A percentile compares a stretch with the other conserved stretches of the same genome.
Conservation (phyloP, 92 coral and sea anemone species). For the Parazoanthus swiftii region DNA sequence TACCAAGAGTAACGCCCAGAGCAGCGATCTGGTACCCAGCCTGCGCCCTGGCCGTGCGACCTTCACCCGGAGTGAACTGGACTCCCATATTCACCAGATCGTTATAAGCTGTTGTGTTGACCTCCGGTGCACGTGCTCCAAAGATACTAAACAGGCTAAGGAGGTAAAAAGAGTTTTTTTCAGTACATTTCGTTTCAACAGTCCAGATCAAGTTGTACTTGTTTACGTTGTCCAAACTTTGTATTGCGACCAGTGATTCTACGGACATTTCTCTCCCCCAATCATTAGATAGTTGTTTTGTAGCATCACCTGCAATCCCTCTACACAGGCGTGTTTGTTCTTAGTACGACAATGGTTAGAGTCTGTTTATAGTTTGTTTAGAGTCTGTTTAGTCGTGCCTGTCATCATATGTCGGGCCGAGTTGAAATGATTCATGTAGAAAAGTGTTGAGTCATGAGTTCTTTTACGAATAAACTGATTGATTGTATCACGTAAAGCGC, state of each 20-base stretch:
- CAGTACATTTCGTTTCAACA: background rate
- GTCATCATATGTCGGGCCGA: too few species aligned
- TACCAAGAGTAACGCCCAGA: slow-evolving; percentile 55
- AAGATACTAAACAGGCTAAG: slow-evolving; percentile 4
- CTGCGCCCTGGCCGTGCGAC: slow-evolving; percentile 45
- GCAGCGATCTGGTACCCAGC: slow-evolving; percentile 67
- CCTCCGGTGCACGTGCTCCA: slow-evolving; percentile 19
- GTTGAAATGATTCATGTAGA: too few species aligned
- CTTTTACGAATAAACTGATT: background rate
- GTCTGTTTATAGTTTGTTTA: background rate
- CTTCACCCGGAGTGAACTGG: slow-evolving; percentile 46
- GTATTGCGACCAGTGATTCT: too few species aligned
- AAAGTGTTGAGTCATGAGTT: too few species aligned
- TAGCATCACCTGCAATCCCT: too few species aligned
- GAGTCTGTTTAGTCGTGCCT: too few species aligned
- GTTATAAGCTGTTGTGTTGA: background rate
- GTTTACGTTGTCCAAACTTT: too few species aligned
- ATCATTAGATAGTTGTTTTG: too few species aligned
- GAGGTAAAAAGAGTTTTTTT: background rate
- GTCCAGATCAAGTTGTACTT: too few species aligned
- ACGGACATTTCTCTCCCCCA: background rate
- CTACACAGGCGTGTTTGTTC: too few species aligned
- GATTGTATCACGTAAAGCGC: background rate
- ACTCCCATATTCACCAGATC: slow-evolving; percentile 11
- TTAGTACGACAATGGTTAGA: background rate